These are phyloP conservation scores for Urocynchramus pylzowi DNA, from an alignment of 2,113 vertebrate genomes.

Conservation along the genomic window DNA sequence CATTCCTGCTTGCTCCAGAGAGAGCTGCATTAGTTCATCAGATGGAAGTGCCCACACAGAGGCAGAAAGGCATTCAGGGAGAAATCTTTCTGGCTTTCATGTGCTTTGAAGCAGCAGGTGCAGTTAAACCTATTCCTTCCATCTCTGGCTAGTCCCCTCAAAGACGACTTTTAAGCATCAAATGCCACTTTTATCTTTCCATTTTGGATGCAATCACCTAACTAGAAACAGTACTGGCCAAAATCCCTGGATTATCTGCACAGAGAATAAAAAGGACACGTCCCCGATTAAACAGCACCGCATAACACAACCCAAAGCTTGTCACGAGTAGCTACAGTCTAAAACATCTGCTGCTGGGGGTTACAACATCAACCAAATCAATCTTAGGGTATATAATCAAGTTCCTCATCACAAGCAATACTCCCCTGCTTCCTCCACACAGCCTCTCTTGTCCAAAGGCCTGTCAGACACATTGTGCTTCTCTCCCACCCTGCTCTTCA, in stretches of 20 bases:
- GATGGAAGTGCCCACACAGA: slow-evolving; percentile 53
- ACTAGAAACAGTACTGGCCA: background rate
- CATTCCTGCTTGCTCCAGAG: slow-evolving; percentile 14
- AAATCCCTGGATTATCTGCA: background rate
- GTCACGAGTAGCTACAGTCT: background rate
- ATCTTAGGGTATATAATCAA: background rate
- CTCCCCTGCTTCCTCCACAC: background rate
- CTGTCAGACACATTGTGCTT: background rate
- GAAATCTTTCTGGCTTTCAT: slow-evolving; percentile 26
- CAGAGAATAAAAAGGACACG: background rate
- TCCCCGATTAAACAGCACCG: background rate
- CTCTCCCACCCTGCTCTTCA: background rate
- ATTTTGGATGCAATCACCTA: slow-evolving; percentile 29
- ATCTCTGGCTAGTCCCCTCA: background rate
- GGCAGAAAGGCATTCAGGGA: slow-evolving; percentile 24
- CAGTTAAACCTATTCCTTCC: slow-evolving; percentile 41
- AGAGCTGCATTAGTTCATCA: slow-evolving; percentile 38
- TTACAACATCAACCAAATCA: background rate
- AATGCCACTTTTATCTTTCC: slow-evolving; percentile 37
- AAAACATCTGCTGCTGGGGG: background rate
- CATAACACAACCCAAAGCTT: background rate
- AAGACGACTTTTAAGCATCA: background rate
- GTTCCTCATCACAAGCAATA: background rate
- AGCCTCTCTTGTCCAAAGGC: background rate
- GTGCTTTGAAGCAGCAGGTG: slow-evolving; percentile 51